Evolutionary conservation across 2,888 invertebrate genomes (phyloP).

Genomic region (Drosophila lutescens): DNA sequence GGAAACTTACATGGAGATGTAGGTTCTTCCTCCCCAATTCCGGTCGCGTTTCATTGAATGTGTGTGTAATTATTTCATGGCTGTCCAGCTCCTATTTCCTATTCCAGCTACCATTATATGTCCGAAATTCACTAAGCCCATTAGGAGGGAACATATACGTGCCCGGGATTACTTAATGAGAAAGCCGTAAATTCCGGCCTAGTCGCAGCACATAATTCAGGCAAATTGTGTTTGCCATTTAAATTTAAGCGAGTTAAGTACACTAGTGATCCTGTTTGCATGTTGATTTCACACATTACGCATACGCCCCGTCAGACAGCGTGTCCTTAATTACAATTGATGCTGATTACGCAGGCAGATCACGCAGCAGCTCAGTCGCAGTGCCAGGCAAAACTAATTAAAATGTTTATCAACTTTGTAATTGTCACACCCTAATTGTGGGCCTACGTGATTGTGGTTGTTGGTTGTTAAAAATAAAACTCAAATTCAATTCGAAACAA

Average conservation of each 20-base stretch:
- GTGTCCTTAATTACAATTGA: conserved; percentile 67
- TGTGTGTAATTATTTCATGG: conserved; percentile 74
- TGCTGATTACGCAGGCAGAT: conserved; percentile 61
- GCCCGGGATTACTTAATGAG: conserved; percentile 62
- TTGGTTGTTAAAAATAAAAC: background rate
- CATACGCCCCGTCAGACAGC: conserved; percentile 52
- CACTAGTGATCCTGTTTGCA: conserved; percentile 12
- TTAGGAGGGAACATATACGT: conserved; percentile 58
- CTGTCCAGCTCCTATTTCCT: conserved; percentile 20
- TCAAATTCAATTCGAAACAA: conserved; percentile 1
- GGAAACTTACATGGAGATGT: background rate
- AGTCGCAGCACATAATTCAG: conserved; percentile 64
- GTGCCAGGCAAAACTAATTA: conserved; percentile 65
- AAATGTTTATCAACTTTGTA: conserved; percentile 76
- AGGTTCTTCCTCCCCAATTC: conserved; percentile 27
- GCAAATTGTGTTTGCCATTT: conserved; percentile 67
- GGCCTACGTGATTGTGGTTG: conserved; percentile 44
- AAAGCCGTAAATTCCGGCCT: conserved; percentile 50
- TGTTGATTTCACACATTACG: conserved; percentile 47
- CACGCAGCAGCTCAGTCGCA: conserved; percentile 31
- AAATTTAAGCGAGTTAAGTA: conserved; percentile 68
- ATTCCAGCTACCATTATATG: no score
- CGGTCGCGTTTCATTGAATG: conserved; percentile 67
- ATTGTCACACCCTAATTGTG: conserved; percentile 57
- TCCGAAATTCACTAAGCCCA: conserved; percentile 58